Evolutionary conservation across 2,888 invertebrate species (phyloP).

Genomic region (Alentia gelatinosa): DNA sequence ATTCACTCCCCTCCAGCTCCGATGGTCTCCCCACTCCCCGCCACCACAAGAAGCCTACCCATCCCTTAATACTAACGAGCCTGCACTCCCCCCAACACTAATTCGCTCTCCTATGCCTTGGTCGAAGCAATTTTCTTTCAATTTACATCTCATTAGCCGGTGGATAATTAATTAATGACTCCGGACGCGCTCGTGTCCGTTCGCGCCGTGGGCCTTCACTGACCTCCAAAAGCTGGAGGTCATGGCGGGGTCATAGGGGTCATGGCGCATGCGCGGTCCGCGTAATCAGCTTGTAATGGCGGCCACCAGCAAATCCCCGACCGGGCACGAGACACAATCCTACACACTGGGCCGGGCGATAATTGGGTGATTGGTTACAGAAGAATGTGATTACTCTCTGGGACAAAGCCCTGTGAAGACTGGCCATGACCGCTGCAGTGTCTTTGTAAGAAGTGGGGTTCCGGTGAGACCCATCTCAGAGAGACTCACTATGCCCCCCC

Average conservation of each 20-base stretch:
- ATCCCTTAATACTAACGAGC: background rate
- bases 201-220: background rate
- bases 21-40: background rate
- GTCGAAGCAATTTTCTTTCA: constrained; percentile 42
- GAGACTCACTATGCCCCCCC: background rate
- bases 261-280: background rate
- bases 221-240: background rate
- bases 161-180: constrained; percentile 44
- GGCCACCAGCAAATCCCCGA: background rate
- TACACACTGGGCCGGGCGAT: background rate
- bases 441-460: constrained; percentile 7
- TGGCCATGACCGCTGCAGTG: background rate
- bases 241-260: constrained; percentile 16
- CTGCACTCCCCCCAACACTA: constrained; percentile 13
- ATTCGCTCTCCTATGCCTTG: background rate
- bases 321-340: background rate
- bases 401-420: background rate
- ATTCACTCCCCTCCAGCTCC: background rate
- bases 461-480: background rate
- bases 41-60: background rate
- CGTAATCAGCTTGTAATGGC: constrained; percentile 42
- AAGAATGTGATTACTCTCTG: background rate
- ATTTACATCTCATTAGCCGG: constrained; percentile 48
- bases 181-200: background rate
- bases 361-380: constrained; percentile 16